Percentiles rank a stretch among this genome's conserved stretches.
Evolutionary conservation across 2,888 invertebrate genomes (phyloP).

Genomic region (Stomorhina lunata): DNA sequence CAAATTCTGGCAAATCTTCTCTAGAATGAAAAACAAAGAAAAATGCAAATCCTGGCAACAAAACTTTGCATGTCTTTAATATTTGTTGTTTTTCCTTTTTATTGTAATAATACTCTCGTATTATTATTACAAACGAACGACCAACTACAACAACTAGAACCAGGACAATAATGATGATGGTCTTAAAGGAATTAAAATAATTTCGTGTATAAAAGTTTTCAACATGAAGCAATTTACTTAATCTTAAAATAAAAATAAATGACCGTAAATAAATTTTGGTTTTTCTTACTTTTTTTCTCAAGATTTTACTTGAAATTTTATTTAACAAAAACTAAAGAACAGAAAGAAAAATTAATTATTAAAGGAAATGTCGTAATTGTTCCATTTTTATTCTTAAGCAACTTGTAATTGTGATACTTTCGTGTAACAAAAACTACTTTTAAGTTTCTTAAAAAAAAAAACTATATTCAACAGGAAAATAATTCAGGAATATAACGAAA

Average conservation of each 20-base stretch:
- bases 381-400: background rate
- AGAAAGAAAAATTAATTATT: background rate
- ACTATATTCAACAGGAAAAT: too few relatives aligned
- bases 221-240: conserved; percentile 33
- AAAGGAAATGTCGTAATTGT: background rate
- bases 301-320: too few relatives aligned
- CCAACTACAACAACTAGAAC: too few relatives aligned
- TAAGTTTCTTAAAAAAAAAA: background rate
- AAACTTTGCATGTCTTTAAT: conserved; percentile 39
- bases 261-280: background rate
- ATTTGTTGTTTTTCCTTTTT: conserved; percentile 12
- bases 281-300: background rate
- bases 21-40: background rate
- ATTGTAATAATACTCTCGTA: too few relatives aligned
- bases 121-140: too few relatives aligned
- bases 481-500: too few relatives aligned
- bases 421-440: too few relatives aligned
- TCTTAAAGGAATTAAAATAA: conserved; percentile 44
- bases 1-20: conserved; percentile 6
- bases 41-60: background rate
- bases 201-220: conserved; percentile 9
- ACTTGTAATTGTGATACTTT: background rate
- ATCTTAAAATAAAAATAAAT: conserved; percentile 29
- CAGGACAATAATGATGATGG: background rate
- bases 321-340: background rate